Evolutionary conservation across 2,888 invertebrate species (phyloP), one percentile per base, ranked within the genome.

Genomic region (Leptinotarsa tumamoca): DNA sequence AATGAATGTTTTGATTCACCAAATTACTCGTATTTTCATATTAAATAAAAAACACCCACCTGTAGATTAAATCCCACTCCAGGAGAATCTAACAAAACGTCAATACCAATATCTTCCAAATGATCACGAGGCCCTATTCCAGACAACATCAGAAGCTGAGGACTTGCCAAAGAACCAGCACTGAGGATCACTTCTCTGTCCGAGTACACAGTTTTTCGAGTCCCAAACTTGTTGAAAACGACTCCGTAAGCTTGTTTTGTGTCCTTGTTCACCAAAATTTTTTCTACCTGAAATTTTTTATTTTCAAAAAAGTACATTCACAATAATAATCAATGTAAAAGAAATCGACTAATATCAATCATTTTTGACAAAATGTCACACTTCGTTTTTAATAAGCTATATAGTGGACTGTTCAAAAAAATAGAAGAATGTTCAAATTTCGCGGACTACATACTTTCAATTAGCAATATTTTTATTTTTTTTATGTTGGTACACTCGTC

Each of bases 111-210:
- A 66, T 92, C 90, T 70, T 89, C 87, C 4, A 95, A 89, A 84
- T 95, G 92, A 13, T 90, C 88, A 4, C 88, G 88, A 0, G 94
- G 93, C 4, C 95, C 95, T 15, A 96, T 90, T 0, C 97, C 97
- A 1, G 96, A 95, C 61, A 97, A 86, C 95, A 96, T 95, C 51
- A 98, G 89, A 21, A 97, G 83, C 85, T 97, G 96, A 0, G 97
- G 96, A 3, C 95, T 93, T 84, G 95, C 94, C 79, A 97, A 90
- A 0, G 96, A 88, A 1, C 97, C 98, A 0, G 96, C 96, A 21
- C 96, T 94, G 56, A 98, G 86, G 78, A 98, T 94, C 0, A 98
- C 92, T 88, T 97, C 97, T 82, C 91, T 92, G 13, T 90, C 90
- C 0, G 94, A 94, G 78, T 88, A 89, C 0, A 93, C 90, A 13